phyloP scores from a whole-genome alignment of 2,888 invertebrate genomes.

The Notodonta ziczac region DNA sequence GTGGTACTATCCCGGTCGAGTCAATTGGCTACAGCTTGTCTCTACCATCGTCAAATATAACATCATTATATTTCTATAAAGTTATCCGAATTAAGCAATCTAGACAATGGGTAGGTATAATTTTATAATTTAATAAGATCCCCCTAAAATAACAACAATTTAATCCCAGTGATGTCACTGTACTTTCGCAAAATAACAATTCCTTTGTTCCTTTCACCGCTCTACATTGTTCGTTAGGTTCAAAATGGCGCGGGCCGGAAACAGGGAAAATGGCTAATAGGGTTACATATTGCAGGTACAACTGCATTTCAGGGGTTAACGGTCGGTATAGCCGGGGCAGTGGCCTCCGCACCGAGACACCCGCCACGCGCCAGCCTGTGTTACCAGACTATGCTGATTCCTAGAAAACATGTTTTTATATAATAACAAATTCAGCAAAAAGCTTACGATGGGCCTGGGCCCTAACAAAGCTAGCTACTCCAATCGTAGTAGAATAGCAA shows the following conservation, averaged over 20 bases:
- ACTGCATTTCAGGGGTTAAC: slow-evolving; percentile 35
- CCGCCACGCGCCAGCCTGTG: slow-evolving; percentile 16
- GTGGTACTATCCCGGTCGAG: no score
- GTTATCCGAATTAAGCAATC: neutral
- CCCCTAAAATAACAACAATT: neutral
- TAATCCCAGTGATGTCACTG: neutral
- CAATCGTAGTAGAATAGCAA: no score
- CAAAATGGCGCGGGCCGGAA: slow-evolving; percentile 20
- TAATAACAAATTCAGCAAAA: no score
- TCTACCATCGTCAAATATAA: no score
- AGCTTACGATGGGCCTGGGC: no score
- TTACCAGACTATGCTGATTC: slow-evolving; percentile 2
- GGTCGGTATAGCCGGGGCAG: slow-evolving; percentile 22
- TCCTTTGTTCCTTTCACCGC: slow-evolving; percentile 1
- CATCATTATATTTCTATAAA: no score
- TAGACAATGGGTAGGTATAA: neutral
- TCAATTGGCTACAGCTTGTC: no score
- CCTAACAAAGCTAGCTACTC: no score
- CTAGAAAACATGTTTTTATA: no score
- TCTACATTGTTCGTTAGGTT: slow-evolving; percentile 10
- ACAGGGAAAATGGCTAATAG: slow-evolving; percentile 22
- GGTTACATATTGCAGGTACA: slow-evolving; percentile 30
- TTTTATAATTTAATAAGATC: neutral
- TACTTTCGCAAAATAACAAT: neutral
- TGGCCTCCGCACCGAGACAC: slow-evolving; percentile 18